Percentiles rank a stretch among this genome's conserved stretches.
Conservation (phyloP, 2,888 invertebrate genomes). For the Lordiphosa andalusiaca region DNA sequence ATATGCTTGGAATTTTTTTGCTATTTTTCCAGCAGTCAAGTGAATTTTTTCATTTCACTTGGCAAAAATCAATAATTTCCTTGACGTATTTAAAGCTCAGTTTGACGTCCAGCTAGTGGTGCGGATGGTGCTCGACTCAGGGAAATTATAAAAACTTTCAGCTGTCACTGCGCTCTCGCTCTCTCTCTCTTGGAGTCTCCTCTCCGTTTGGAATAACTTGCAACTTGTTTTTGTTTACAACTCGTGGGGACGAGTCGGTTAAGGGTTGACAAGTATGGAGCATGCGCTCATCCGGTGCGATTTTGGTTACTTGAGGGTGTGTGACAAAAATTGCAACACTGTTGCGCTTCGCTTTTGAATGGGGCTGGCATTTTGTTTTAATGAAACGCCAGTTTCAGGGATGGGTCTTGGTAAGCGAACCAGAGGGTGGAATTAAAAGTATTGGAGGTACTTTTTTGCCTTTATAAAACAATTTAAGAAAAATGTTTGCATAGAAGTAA, state of each 20-base stretch:
- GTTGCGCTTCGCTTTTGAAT: conserved; percentile 31
- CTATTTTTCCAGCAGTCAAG: conserved; percentile 53
- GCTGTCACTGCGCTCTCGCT: conserved; percentile 38
- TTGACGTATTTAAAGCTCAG: conserved; percentile 46
- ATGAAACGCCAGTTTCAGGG: neutral
- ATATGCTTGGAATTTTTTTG: conserved; percentile 12
- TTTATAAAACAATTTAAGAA: no score
- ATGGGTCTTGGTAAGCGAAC: neutral
- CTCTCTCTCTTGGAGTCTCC: conserved; percentile 2
- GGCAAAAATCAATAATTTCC: conserved; percentile 77
- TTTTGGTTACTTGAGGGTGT: conserved; percentile 24
- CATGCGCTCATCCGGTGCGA: conserved; percentile 39
- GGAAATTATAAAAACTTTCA: conserved; percentile 48
- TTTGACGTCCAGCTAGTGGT: conserved; percentile 51
- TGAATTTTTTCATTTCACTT: conserved; percentile 77
- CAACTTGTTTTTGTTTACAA: conserved; percentile 73
- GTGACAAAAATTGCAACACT: conserved; percentile 33
- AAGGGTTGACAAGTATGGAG: conserved; percentile 44
- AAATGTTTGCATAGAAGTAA: no score
- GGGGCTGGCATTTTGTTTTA: neutral
- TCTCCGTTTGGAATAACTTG: conserved; percentile 22
- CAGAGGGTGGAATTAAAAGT: neutral
- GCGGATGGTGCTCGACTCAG: conserved; percentile 27
- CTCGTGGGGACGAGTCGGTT: conserved; percentile 16
- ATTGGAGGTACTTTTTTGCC: no score